These are phyloP conservation scores for Camponotus pennsylvanicus DNA, from an alignment of 1,140 invertebrate species.

Conservation along the genomic window DNA sequence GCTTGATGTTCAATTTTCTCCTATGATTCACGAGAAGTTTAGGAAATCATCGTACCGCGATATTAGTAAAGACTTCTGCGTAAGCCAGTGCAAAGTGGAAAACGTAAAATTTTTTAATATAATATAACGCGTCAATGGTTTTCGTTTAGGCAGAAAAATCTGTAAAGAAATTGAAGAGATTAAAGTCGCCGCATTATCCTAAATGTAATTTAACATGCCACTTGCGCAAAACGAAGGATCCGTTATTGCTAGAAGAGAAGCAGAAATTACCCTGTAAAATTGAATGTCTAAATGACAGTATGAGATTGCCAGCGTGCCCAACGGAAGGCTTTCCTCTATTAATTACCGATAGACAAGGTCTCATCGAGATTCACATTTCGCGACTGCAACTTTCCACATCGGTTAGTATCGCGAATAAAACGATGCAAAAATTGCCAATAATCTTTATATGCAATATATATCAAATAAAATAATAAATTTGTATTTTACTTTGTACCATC, in stretches of 20 bases:
- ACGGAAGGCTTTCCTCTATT: conserved; percentile 56
- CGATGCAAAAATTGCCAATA: neutral
- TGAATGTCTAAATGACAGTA: conserved; percentile 36
- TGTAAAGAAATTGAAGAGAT: conserved; percentile 7
- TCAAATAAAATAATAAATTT: neutral
- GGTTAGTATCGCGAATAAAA: conserved; percentile 68
- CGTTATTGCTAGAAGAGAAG: neutral
- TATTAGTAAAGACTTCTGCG: conserved; percentile 20
- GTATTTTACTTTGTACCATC: neutral
- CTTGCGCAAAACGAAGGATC: neutral
- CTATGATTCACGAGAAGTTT: neutral
- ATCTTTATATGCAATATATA: neutral
- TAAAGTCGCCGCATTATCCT: conserved; percentile 6
- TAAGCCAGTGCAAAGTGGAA: conserved; percentile 10
- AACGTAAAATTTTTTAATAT: neutral
- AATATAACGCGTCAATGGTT: neutral
- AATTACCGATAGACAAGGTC: conserved; percentile 72
- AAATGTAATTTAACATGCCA: conserved; percentile 39
- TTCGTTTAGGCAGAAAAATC: conserved; percentile 38
- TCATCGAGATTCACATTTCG: conserved; percentile 79
- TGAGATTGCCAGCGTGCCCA: neutral
- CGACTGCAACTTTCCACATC: conserved; percentile 75
- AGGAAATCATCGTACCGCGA: conserved; percentile 17
- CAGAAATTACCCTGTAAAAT: conserved; percentile 36
- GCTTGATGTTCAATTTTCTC: neutral